phyloP scores from a whole-genome alignment of 2,888 invertebrate species.

The Serrognathus titanus region DNA sequence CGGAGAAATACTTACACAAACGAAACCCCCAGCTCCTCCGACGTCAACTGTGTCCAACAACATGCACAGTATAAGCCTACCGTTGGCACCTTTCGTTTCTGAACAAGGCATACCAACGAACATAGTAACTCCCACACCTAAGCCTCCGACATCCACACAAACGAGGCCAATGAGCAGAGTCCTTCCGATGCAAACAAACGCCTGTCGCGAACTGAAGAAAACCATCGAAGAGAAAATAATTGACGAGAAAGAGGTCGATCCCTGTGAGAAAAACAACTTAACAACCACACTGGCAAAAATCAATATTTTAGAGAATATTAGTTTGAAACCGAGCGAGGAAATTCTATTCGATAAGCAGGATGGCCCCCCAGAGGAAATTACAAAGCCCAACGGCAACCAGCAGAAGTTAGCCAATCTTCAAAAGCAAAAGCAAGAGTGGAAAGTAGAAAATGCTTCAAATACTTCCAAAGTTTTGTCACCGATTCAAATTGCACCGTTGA shows the following conservation, averaged over 20 bases:
- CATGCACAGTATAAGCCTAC: constrained; percentile 58
- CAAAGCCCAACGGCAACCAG: constrained; percentile 9
- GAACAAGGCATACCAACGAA: constrained; percentile 68
- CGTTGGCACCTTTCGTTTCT: constrained; percentile 54
- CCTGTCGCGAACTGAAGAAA: constrained; percentile 51
- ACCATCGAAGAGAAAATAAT: constrained; percentile 37
- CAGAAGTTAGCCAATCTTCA: background rate
- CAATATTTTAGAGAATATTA: constrained; percentile 25
- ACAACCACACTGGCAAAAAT: constrained; percentile 20
- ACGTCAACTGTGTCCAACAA: constrained; percentile 38
- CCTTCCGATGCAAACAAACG: constrained; percentile 70
- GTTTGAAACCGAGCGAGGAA: constrained; percentile 12
- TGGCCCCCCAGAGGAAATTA: constrained; percentile 26
- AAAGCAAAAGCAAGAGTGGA: constrained; percentile 6
- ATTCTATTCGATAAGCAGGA: constrained; percentile 24
- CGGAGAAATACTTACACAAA: constrained; percentile 18
- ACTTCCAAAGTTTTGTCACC: background rate
- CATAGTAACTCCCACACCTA: constrained; percentile 66
- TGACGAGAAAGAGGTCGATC: constrained; percentile 9
- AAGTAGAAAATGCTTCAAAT: constrained; percentile 3
- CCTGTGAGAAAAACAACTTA: constrained; percentile 6
- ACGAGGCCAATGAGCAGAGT: constrained; percentile 75
- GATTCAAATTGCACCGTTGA: constrained; percentile 48
- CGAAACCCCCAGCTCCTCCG: constrained; percentile 35
- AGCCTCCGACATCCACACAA: constrained; percentile 42